Evolutionary conservation across 1,140 invertebrate species (phyloP).

Genomic region (Drosophila grimshawi): DNA sequence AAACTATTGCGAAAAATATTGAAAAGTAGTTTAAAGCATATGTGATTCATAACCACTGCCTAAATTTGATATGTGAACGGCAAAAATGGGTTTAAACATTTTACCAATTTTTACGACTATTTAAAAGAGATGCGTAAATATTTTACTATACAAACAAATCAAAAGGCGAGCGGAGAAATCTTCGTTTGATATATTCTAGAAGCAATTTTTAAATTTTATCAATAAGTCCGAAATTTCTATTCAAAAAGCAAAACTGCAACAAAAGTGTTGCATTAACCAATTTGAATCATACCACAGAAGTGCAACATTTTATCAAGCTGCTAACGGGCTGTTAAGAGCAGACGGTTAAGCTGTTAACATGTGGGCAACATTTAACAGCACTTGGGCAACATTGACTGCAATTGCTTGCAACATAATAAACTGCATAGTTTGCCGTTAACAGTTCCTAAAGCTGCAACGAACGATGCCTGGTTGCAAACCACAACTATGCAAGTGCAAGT

Average conservation of each 20-base stretch:
- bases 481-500: background rate
- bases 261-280: too few species aligned
- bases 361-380: conserved; percentile 17
- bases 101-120: too few species aligned
- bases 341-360: conserved; percentile 35
- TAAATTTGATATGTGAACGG: too few species aligned
- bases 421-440: conserved; percentile 29
- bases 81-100: too few species aligned
- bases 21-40: background rate
- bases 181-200: too few species aligned
- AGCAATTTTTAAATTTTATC: too few species aligned
- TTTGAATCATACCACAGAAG: too few species aligned
- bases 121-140: too few species aligned
- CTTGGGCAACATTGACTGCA: conserved; percentile 4
- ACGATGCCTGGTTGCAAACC: conserved; percentile 18
- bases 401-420: conserved; percentile 19
- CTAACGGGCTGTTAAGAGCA: conserved; percentile 19
- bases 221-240: background rate
- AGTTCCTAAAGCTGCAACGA: conserved; percentile 13
- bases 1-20: background rate
- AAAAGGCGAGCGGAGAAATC: too few species aligned
- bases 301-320: background rate
- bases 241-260: too few species aligned
- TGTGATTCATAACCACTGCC: too few species aligned
- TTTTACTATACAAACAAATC: too few species aligned